These are phyloP conservation scores for Charadrius vociferus DNA, from an alignment of 2,113 vertebrate species.

Conservation along the genomic window DNA sequence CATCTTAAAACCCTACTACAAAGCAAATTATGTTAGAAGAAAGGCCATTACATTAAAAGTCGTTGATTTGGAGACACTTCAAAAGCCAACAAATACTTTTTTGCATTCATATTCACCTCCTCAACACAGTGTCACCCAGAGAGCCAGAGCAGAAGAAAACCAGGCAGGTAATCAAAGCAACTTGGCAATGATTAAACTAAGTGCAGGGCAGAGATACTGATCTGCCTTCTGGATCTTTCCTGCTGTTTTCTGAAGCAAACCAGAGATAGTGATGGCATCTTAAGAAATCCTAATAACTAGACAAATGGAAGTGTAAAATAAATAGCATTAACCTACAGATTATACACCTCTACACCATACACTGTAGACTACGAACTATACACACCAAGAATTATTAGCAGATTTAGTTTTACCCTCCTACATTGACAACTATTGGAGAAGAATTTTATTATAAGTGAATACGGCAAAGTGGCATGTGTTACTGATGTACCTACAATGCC, in stretches of 20 bases:
- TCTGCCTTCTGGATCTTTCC: not conserved
- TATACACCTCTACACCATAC: not conserved
- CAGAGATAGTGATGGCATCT: not conserved
- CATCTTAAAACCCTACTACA: not conserved
- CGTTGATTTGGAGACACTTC: not conserved
- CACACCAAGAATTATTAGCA: not conserved
- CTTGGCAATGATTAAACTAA: not conserved
- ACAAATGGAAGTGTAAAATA: not conserved
- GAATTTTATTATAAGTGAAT: not conserved
- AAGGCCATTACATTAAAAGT: not conserved
- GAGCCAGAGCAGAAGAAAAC: not conserved
- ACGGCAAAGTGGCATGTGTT: not conserved
- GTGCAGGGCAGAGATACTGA: not conserved
- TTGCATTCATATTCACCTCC: not conserved
- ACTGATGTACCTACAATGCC: not conserved
- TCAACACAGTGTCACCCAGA: not conserved
- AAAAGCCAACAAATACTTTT: not conserved
- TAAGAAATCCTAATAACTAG: not conserved
- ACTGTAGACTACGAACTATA: not conserved
- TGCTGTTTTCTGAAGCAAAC: not conserved
- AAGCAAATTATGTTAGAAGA: not conserved
- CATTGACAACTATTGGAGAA: fast-evolving
- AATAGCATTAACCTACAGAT: not conserved
- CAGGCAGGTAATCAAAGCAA: not conserved
- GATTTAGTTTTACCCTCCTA: not conserved